Conservation (phyloP, 2,797 vertebrate genomes). For the Rallus crepitans region DNA sequence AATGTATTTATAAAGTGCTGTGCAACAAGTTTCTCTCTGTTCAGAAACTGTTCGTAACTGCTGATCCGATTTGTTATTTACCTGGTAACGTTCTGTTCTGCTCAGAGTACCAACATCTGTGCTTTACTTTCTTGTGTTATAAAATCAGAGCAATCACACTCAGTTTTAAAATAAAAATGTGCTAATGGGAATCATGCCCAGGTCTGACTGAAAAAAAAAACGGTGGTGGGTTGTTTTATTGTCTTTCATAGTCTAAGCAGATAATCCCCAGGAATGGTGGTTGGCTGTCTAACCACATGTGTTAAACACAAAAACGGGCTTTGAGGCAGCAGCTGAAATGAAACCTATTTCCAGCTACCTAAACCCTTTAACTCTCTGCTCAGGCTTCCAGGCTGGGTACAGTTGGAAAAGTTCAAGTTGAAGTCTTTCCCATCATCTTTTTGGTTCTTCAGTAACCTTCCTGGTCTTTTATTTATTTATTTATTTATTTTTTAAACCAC, state of each 20-base stretch:
- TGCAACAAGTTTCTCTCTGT: not conserved
- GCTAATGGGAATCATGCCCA: conserved; percentile 32
- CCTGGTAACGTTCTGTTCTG: conserved; percentile 9
- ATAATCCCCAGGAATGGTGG: conserved; percentile 46
- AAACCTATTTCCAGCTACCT: conserved; percentile 5
- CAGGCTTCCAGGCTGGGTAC: not conserved
- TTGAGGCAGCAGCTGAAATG: conserved; percentile 15
- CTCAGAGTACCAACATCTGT: conserved; percentile 7
- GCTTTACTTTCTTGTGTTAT: not conserved
- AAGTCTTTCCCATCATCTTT: not conserved
- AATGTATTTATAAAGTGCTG: not conserved
- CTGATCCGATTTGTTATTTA: not conserved
- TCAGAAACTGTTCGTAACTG: not conserved
- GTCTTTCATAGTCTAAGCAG: conserved; percentile 48
- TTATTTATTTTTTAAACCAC: not conserved
- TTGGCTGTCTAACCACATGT: conserved; percentile 27
- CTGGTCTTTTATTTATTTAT: not conserved
- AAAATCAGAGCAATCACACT: not conserved
- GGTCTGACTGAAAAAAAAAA: not conserved
- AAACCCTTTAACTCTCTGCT: not conserved
- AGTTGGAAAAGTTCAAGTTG: not conserved
- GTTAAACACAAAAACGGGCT: conserved; percentile 44
- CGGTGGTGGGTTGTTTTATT: not conserved
- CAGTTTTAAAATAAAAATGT: conserved; percentile 35
- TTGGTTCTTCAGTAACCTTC: not conserved